These are phyloP conservation scores for Tipula confusa DNA, from an alignment of 2,888 invertebrate genomes.

Conservation along the genomic window DNA sequence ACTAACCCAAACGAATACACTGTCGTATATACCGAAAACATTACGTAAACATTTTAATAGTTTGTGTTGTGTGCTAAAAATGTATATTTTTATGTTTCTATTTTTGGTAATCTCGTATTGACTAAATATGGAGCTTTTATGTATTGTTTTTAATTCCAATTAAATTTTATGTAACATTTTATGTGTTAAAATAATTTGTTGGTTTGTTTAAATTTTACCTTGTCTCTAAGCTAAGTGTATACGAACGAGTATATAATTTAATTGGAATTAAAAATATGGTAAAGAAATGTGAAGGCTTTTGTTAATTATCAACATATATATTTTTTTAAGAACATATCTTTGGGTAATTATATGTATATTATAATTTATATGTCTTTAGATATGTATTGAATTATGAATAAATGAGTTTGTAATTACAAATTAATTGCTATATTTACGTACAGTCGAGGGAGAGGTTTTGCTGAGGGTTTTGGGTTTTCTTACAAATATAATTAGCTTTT, in stretches of 20 bases:
- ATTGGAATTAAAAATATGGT: not conserved
- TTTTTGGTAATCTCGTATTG: not conserved
- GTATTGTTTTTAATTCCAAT: slow-evolving; percentile 8
- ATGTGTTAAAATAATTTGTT: not conserved
- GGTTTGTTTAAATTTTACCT: not conserved
- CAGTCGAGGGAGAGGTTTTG: too few relatives aligned
- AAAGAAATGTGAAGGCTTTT: not conserved
- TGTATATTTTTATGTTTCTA: not conserved
- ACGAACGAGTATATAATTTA: not conserved
- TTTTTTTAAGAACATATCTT: not conserved
- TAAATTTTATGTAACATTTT: not conserved
- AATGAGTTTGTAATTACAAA: not conserved
- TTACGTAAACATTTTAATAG: not conserved
- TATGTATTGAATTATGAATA: not conserved
- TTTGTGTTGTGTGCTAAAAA: not conserved
- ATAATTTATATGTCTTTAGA: too few relatives aligned
- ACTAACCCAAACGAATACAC: not conserved
- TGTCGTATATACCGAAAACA: not conserved
- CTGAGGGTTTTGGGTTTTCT: too few relatives aligned
- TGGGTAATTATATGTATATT: not conserved
- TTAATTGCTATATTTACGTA: not conserved
- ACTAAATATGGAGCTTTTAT: not conserved
- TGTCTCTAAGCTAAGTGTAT: not conserved
- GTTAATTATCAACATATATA: not conserved
- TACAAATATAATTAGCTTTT: too few relatives aligned